These are phyloP conservation scores for Abrostola tripartita DNA, from an alignment of 2,888 invertebrate genomes.

Conservation along the genomic window DNA sequence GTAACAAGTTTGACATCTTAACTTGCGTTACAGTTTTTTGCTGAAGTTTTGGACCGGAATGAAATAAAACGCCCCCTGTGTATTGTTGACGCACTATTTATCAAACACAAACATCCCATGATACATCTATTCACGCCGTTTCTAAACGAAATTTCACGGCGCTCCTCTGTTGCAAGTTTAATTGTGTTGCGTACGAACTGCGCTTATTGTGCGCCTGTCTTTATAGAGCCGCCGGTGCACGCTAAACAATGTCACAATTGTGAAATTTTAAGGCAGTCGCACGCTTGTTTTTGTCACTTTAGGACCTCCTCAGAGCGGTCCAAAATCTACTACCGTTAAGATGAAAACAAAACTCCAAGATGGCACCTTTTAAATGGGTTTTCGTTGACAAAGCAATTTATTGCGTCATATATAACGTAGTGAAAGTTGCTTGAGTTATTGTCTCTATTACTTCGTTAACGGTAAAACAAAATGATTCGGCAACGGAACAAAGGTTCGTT, in stretches of 20 bases:
- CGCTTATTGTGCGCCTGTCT: constrained; percentile 68
- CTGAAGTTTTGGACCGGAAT: constrained; percentile 63
- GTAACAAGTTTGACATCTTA: constrained; percentile 58
- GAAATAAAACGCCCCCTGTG: constrained; percentile 63
- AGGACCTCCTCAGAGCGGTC: constrained; percentile 73
- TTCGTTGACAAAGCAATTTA: constrained; percentile 77
- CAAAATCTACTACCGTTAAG: constrained; percentile 81
- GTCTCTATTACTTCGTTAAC: constrained; percentile 76
- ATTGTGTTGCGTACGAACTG: constrained; percentile 74
- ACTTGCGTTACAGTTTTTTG: constrained; percentile 51
- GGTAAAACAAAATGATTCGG: constrained; percentile 75
- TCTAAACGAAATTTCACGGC: constrained; percentile 80
- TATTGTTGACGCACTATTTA: constrained; percentile 82
- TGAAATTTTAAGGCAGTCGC: constrained; percentile 73
- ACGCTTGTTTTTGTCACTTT: constrained; percentile 75
- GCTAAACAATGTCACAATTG: constrained; percentile 72
- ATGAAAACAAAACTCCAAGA: constrained; percentile 75
- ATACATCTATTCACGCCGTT: constrained; percentile 78
- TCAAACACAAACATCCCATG: constrained; percentile 80
- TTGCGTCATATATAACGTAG: constrained; percentile 84
- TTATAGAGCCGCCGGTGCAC: constrained; percentile 71
- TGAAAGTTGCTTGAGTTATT: constrained; percentile 81
- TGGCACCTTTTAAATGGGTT: constrained; percentile 68
- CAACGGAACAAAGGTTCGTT: constrained; percentile 69
- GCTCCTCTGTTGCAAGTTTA: constrained; percentile 70